A percentile compares a stretch with the other conserved stretches of the same genome.
Conservation (phyloP, 2,113 vertebrate genomes). For the Grus americana region DNA sequence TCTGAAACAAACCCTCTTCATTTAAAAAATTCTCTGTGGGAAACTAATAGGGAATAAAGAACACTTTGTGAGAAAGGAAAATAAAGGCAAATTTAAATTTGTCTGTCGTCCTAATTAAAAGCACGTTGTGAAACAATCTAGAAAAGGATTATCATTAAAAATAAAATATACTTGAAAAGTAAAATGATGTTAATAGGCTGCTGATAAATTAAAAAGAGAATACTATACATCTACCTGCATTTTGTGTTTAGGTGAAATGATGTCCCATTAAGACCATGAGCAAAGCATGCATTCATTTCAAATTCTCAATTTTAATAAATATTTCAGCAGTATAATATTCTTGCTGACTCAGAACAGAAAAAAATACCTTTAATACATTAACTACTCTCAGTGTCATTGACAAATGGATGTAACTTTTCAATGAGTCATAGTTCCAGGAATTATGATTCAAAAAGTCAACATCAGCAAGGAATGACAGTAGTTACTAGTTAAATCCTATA, state of each 20-base stretch:
- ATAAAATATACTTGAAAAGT: conserved; percentile 17
- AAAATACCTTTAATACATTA: background rate
- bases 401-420: background rate
- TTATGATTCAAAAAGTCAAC: background rate
- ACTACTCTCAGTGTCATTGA: background rate
- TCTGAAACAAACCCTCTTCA: conserved; percentile 45
- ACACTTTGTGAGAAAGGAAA: conserved; percentile 35
- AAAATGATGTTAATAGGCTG: background rate
- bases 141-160: background rate
- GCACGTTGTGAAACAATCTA: background rate
- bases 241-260: background rate
- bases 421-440: background rate
- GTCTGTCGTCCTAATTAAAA: conserved; percentile 39
- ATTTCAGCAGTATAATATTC: background rate
- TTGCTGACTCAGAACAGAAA: background rate
- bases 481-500: background rate
- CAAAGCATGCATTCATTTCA: background rate
- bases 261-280: background rate
- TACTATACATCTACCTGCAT: background rate
- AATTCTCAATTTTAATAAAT: background rate
- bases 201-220: background rate
- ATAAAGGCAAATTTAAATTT: conserved; percentile 39
- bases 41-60: conserved; percentile 56
- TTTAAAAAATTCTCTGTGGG: conserved; percentile 62
- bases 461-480: background rate